phyloP scores from a whole-genome alignment of 2,113 vertebrate species.

The Panthera tigris region DNA sequence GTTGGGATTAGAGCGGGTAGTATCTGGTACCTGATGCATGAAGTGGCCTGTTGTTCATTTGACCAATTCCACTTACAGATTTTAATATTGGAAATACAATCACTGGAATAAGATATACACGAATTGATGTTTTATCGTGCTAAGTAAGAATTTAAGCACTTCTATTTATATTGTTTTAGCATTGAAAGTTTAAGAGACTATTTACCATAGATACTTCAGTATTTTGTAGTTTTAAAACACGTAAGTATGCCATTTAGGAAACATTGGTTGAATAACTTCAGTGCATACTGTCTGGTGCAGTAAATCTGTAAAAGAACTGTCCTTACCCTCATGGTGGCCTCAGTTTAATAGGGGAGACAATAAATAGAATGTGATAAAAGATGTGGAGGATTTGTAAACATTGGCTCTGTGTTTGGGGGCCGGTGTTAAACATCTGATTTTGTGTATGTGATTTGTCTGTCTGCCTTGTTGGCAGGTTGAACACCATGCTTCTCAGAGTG shows the following conservation, averaged over 20 bases:
- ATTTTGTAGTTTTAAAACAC: not conserved
- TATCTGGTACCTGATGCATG: not conserved
- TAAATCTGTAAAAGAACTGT: not conserved
- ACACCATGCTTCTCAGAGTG: not conserved
- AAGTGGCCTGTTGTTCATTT: not conserved
- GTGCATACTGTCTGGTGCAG: not conserved
- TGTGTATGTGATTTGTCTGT: not conserved
- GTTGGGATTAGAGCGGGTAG: not conserved
- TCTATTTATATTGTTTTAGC: not conserved
- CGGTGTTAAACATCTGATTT: not conserved
- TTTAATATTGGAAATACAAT: slow-evolving; percentile 4
- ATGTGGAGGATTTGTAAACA: not conserved
- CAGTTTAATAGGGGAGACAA: not conserved
- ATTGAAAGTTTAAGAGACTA: not conserved
- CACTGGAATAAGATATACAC: not conserved
- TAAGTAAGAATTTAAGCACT: slow-evolving; percentile 27
- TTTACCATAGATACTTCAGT: not conserved
- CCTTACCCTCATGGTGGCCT: not conserved
- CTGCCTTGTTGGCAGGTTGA: not conserved
- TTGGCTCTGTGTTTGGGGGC: not conserved
- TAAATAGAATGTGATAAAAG: not conserved
- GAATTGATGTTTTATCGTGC: slow-evolving; percentile 25
- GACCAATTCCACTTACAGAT: not conserved
- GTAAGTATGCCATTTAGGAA: not conserved
- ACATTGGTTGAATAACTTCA: not conserved